Evolutionary conservation across 2,797 vertebrate genomes (phyloP).

Genomic region (Gobionotothen gibberifrons): DNA sequence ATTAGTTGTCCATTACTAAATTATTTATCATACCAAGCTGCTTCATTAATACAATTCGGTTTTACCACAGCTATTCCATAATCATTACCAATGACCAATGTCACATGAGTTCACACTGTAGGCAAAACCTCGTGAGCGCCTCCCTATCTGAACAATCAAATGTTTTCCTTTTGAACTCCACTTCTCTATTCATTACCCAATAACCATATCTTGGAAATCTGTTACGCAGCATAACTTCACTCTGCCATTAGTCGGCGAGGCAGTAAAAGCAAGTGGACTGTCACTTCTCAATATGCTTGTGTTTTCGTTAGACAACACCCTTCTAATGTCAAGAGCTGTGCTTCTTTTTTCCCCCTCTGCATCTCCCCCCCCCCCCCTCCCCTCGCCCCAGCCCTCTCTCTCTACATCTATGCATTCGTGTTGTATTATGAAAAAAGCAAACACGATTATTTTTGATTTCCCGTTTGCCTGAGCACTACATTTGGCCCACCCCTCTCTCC

Average conservation of each 20-base stretch:
- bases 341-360: conserved; percentile 54
- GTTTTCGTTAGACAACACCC: conserved; percentile 60
- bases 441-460: conserved; percentile 95
- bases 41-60: conserved; percentile 51
- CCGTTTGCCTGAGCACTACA: conserved; percentile 91
- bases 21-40: conserved; percentile 45
- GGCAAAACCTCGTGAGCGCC: conserved; percentile 37
- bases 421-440: conserved; percentile 85
- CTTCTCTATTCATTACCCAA: conserved; percentile 80
- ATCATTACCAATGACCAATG: conserved; percentile 58
- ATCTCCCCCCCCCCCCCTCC: conserved; percentile 3
- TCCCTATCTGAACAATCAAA: conserved; percentile 61
- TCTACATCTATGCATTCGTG: conserved; percentile 67
- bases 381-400: conserved; percentile 6
- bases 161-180: conserved; percentile 65
- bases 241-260: conserved; percentile 75
- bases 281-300: conserved; percentile 64
- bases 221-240: conserved; percentile 72
- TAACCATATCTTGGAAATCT: conserved; percentile 68
- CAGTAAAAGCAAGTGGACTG: conserved; percentile 79
- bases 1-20: conserved; percentile 44
- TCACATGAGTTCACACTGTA: conserved; percentile 22
- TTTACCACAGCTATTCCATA: conserved; percentile 43
- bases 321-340: conserved; percentile 59
- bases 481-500: conserved; percentile 88